Base-by-base conservation (phyloP, 1,140 invertebrate genomes). In the Atta texana region DNA sequence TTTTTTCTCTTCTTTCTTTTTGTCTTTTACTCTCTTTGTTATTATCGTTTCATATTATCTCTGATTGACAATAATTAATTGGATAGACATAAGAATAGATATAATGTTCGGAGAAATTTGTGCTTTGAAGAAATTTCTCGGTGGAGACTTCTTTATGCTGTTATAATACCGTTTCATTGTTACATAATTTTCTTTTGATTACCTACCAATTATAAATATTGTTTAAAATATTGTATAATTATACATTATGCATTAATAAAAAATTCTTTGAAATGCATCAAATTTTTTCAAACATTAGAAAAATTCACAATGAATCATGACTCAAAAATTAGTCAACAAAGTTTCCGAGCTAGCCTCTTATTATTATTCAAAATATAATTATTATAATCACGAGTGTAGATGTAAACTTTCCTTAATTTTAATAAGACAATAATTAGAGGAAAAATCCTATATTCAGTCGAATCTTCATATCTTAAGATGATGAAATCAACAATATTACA, bases 31-130 rank as follows among this genome's bases (percentile, higher is more conserved):
- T 49, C 24, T 82, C 24, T 82, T n/a, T 31, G 14, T 24, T 34
- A 80, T 69, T 28, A 44, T 10, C 39, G 7, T 14, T 64, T 24
- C 16, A 64, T 49, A 49, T 51, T 53, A 21, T 24, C 74, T 76
- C 39, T 55, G 49, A 81, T 81, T 69, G 63, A 31, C 49, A 28
- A 69, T 39, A 69, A 81, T 81, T 69, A 69, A 81, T 81, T 81
- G 28, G 4, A 69, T 18, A 16, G 24, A 64, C 18, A 1, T 39
- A 34, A 80, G 7, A 71, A 51, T 24, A 24, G 24, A 24, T 24
- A 24, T 24, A 80, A 49, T 76, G 8, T 57, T n/a, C 3, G 16
- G 14, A 78, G 7, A 8, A 78, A 66, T 59, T 44, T 57, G 51
- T 28, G 21, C 53, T 53, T 39, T 59, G n/a, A 76, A 61, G 16